Percentiles rank a stretch among this genome's conserved stretches.
phyloP scores from a whole-genome alignment of 1,140 invertebrate species.

The Colletes latitarsis region DNA sequence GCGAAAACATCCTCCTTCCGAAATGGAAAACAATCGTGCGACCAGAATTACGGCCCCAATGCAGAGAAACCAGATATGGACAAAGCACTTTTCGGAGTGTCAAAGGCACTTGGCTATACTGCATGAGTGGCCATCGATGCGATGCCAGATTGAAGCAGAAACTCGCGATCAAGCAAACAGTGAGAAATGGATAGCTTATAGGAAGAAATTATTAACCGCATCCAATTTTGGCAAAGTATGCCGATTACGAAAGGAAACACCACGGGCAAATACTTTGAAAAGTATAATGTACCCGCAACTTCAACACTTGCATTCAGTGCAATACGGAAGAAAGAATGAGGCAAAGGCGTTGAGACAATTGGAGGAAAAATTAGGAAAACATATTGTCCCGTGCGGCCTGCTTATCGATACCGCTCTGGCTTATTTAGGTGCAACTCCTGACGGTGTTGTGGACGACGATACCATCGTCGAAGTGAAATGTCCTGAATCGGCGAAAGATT shows the following conservation, averaged over 20 bases:
- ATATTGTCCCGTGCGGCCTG: constrained; percentile 72
- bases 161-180: neutral
- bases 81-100: neutral
- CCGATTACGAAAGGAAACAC: neutral
- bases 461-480: neutral
- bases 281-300: neutral
- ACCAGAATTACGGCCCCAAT: neutral
- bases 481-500: neutral
- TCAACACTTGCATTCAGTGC: neutral
- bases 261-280: neutral
- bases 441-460: constrained; percentile 75
- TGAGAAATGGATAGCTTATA: neutral
- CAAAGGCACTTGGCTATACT: neutral
- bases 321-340: constrained; percentile 70
- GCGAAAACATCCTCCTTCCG: neutral
- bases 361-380: constrained; percentile 44
- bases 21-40: neutral
- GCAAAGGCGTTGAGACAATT: constrained; percentile 64
- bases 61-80: neutral
- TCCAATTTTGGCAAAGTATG: constrained; percentile 15
- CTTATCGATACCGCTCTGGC: constrained; percentile 71
- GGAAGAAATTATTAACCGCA: neutral
- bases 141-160: neutral
- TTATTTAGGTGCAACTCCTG: constrained; percentile 75
- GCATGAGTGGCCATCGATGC: neutral